Percentiles rank a stretch among this genome's conserved stretches.
These are phyloP conservation scores for Hoplias malabaricus DNA, from an alignment of 2,113 vertebrate genomes.

Conservation along the genomic window DNA sequence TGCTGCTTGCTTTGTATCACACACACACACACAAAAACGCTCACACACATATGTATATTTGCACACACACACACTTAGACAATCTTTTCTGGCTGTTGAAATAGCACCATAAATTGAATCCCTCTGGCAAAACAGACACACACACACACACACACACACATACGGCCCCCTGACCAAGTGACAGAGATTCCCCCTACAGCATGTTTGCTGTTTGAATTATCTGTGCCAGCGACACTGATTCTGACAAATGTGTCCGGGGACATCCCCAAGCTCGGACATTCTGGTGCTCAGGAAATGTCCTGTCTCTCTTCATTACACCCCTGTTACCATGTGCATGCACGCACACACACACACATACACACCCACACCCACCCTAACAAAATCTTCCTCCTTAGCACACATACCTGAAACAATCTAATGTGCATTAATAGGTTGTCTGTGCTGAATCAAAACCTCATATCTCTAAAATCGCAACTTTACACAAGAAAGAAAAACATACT, in stretches of 20 bases:
- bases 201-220: slow-evolving; percentile 63
- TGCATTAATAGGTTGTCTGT: neutral
- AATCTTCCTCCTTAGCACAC: neutral
- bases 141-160: slow-evolving; percentile 11
- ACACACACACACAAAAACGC: neutral
- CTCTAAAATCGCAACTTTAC: too few species aligned
- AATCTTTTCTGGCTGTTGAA: neutral
- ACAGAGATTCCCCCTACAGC: slow-evolving; percentile 37
- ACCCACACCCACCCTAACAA: neutral
- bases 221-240: slow-evolving; percentile 59
- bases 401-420: neutral
- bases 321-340: slow-evolving; percentile 19
- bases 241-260: slow-evolving; percentile 57
- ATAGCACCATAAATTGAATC: neutral
- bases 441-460: too few species aligned
- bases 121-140: neutral
- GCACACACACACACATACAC: neutral
- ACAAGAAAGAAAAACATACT: too few species aligned
- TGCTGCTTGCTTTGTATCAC: neutral
- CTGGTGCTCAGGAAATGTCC: slow-evolving; percentile 43
- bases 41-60: slow-evolving; percentile 11
- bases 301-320: slow-evolving; percentile 45
- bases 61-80: neutral
- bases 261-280: slow-evolving; percentile 33
- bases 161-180: slow-evolving; percentile 2